A percentile compares a stretch with the other conserved stretches of the same genome.
phyloP scores from a whole-genome alignment of 2,888 invertebrate genomes.

The Sinodicranocentrus sp. region DNA sequence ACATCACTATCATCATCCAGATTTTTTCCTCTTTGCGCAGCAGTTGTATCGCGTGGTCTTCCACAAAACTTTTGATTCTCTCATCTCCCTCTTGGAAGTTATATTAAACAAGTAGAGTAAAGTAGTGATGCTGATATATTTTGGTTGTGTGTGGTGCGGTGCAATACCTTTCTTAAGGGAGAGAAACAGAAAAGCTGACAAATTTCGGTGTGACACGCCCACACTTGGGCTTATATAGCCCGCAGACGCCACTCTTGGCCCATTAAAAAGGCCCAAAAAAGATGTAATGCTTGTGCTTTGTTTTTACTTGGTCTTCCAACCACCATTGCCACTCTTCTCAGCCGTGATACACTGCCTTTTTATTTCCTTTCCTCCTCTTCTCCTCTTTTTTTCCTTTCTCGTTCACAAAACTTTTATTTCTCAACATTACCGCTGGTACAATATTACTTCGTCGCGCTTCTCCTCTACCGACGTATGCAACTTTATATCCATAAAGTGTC shows the following conservation, averaged over 20 bases:
- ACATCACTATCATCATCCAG: constrained; percentile 45
- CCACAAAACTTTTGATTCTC: constrained; percentile 1
- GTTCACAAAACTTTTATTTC: constrained; percentile 50
- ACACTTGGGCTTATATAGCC: constrained; percentile 76
- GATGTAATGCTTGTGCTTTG: constrained; percentile 74
- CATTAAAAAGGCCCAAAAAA: constrained; percentile 76
- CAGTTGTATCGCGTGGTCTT: constrained; percentile 36
- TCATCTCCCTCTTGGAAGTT: constrained; percentile 41
- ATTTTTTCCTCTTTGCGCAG: constrained; percentile 17
- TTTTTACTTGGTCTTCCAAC: constrained; percentile 74
- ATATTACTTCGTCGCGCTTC: neutral
- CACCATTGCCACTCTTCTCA: constrained; percentile 73
- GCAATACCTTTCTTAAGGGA: constrained; percentile 74
- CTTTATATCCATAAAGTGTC: neutral
- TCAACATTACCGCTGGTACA: constrained; percentile 38
- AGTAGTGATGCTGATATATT: constrained; percentile 21
- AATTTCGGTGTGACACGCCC: constrained; percentile 77
- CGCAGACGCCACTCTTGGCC: constrained; percentile 76
- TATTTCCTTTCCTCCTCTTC: constrained; percentile 59
- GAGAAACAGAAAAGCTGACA: constrained; percentile 76
- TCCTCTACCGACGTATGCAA: neutral
- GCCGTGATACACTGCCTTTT: constrained; percentile 70
- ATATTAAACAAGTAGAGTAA: constrained; percentile 42
- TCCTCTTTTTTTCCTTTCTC: constrained; percentile 59
- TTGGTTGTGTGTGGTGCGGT: constrained; percentile 47